Evolutionary conservation across 2,888 invertebrate species (phyloP).

Genomic region (Rapana venosa): DNA sequence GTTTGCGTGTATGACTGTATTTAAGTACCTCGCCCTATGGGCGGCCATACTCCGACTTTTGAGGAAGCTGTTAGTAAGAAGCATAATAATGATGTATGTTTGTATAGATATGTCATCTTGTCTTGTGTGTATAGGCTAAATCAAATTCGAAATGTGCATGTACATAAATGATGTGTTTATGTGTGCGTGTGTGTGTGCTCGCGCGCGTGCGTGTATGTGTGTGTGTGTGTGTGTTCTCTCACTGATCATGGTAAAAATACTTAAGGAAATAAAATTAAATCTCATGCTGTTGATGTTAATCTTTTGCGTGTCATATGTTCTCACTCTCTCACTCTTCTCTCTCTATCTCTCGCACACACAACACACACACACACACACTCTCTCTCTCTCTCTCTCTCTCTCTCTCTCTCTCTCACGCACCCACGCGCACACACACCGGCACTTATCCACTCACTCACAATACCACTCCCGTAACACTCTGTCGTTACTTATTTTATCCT

Average conservation of each 20-base stretch:
- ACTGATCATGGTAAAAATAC: neutral
- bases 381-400: neutral
- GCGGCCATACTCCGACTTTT: too few relatives aligned
- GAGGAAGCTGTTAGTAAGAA: too few relatives aligned
- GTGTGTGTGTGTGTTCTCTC: neutral
- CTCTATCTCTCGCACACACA: neutral
- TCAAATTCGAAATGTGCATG: too few relatives aligned
- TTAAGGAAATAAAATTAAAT: too few relatives aligned
- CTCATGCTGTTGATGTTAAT: neutral
- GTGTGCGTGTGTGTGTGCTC: constrained; percentile 21
- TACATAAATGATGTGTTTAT: neutral
- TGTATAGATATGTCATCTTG: too few relatives aligned
- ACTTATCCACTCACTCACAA: neutral
- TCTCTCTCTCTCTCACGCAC: neutral
- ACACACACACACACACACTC: too few relatives aligned
- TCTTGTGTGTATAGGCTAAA: too few relatives aligned
- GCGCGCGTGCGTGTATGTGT: constrained; percentile 12
- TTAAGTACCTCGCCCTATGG: too few relatives aligned
- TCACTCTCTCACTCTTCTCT: neutral
- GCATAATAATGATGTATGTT: too few relatives aligned
- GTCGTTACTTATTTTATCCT: too few relatives aligned
- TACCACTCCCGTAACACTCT: too few relatives aligned
- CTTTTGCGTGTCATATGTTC: neutral
- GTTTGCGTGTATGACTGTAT: too few relatives aligned
- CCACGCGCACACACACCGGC: neutral